Base-by-base conservation (phyloP, 2,113 vertebrate species). In the Sinocyclocheilus anshuiensis region DNA sequence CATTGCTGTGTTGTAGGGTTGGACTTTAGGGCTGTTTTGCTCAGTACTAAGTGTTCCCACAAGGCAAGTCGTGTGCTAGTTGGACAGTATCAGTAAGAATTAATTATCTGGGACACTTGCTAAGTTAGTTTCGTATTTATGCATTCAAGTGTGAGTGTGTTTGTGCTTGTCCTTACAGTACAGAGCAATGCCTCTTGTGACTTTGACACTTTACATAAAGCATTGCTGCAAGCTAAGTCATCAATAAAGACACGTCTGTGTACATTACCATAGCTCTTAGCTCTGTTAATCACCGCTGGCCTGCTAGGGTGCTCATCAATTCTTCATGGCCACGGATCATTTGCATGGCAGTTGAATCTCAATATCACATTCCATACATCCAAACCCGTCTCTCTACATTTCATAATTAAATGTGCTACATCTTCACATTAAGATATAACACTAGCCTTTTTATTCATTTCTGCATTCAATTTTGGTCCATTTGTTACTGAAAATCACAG, bases 211-310 rank as follows among this genome's bases (percentile, higher is more conserved):
- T 20, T 61, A 81, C 59, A 75, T 61, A 75, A 86, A 65, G 78
- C 79, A 80, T 86, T 53, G 77, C 84, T 79, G 26, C 50, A 57
- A 75, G 45, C 71, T n/a, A 77, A 65, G 59, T 33, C 42, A 83
- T 86, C 79, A 77, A 82, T 86, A 61, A 33, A 36, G 42, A 77
- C 45, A 81, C 7, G 86, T 86, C 79, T 65, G n/a, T 76, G 85
- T 74, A 65, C 69, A 82, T 86, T 86, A 86, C 78, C 78, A 82
- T 76, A 81, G 78, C 55, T 61, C 57, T 75, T 82, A 86, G 59
- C 57, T 83, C 48, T 50, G 59, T 75, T 86, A 86, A 86, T 86
- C 86, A 83, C 79, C 39, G 15, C 6, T 63, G 57, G 71, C 80
- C n/a, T 75, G 39, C 63, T 61, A 33, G 22, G 20, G 79, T 67